phyloP scores from a whole-genome alignment of 2,113 vertebrate species.

The Polypterus senegalus region DNA sequence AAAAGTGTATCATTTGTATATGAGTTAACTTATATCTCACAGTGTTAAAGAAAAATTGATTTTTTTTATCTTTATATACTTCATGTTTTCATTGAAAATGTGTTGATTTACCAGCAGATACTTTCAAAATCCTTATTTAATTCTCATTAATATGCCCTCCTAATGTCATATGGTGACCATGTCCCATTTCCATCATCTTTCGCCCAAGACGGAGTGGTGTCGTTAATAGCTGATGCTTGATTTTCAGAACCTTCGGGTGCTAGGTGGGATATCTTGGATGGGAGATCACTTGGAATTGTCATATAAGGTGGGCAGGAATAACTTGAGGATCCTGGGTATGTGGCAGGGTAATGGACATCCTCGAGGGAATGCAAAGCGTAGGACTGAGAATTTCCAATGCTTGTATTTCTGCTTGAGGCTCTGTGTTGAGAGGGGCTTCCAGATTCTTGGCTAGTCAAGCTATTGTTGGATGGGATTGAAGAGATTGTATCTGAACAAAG shows the following conservation, averaged over 20 bases:
- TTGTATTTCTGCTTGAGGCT: constrained; percentile 43
- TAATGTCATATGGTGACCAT: constrained; percentile 70
- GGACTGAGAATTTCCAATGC: constrained; percentile 46
- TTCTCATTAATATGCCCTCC: constrained; percentile 56
- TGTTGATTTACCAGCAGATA: too few relatives aligned
- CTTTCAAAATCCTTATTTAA: too few relatives aligned
- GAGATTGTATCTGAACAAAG: constrained; percentile 52
- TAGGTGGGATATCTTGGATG: constrained; percentile 49
- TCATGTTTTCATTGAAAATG: too few relatives aligned
- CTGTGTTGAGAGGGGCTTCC: constrained; percentile 50
- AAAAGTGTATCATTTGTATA: too few relatives aligned
- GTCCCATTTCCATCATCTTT: constrained; percentile 60
- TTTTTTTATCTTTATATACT: too few relatives aligned
- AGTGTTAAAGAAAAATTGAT: too few relatives aligned
- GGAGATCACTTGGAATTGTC: constrained; percentile 50
- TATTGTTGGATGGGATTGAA: constrained; percentile 33
- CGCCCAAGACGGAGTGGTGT: constrained; percentile 50
- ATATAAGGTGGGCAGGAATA: constrained; percentile 60
- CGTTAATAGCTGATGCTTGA: constrained; percentile 30
- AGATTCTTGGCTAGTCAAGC: constrained; percentile 50
- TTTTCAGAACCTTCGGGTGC: constrained; percentile 41
- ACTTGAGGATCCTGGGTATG: constrained; percentile 44
- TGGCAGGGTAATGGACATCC: constrained; percentile 58
- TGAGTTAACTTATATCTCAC: too few relatives aligned
- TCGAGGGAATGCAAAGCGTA: constrained; percentile 71